Conservation (phyloP, 2,888 invertebrate species). For the Cryptus armator region DNA sequence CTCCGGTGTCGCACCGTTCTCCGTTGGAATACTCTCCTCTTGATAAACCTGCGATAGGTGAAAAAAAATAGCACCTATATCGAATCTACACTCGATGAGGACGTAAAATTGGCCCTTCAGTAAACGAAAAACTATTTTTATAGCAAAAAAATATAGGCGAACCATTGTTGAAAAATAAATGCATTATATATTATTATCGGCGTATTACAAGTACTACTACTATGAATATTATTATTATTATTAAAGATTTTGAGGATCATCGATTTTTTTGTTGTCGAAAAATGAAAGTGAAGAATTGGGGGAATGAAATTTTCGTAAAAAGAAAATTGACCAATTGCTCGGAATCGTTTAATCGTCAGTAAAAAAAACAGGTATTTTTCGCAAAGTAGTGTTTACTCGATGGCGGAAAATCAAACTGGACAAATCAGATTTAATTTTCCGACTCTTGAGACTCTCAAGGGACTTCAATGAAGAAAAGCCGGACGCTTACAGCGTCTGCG, state of each 20-base stretch:
- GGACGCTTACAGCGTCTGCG: neutral
- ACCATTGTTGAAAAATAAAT: too few relatives aligned
- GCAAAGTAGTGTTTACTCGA: neutral
- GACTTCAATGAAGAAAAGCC: neutral
- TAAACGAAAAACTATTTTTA: neutral
- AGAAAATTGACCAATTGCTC: neutral
- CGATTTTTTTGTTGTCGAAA: neutral
- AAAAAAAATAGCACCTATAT: neutral
- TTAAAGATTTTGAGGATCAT: too few relatives aligned
- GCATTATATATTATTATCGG: too few relatives aligned
- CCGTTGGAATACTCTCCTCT: conserved; percentile 82
- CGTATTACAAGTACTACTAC: too few relatives aligned
- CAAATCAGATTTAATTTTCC: neutral
- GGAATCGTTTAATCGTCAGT: neutral
- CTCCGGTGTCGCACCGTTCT: conserved; percentile 87
- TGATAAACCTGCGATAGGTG: conserved; percentile 80
- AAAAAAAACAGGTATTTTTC: neutral
- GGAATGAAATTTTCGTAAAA: neutral
- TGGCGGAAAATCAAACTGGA: neutral
- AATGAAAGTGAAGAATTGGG: neutral
- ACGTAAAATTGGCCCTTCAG: neutral
- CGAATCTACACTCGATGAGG: neutral
- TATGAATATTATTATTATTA: too few relatives aligned
- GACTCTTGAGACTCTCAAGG: neutral
- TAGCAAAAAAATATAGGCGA: neutral